Evolutionary conservation across 2,888 invertebrate species (phyloP).

Genomic region (Nymphalis urticae): DNA sequence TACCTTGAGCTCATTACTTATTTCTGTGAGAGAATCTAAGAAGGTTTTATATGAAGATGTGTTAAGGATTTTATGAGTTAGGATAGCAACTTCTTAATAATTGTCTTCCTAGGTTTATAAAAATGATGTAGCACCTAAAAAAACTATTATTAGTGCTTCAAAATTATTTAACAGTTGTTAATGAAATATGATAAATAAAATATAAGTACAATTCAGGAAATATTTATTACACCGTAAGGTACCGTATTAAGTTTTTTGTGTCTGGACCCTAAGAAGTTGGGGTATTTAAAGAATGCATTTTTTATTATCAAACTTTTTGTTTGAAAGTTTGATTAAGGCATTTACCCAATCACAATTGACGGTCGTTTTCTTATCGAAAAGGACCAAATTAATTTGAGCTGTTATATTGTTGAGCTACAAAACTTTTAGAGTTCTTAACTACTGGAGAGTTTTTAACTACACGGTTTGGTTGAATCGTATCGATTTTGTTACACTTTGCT

Average conservation of each 20-base stretch:
- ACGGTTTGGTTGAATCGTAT: constrained; percentile 56
- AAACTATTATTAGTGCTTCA: too few species aligned
- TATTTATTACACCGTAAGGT: background rate
- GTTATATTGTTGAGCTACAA: constrained; percentile 13
- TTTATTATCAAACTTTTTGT: constrained; percentile 42
- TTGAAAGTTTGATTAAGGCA: constrained; percentile 54
- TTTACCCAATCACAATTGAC: constrained; percentile 54
- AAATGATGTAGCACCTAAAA: too few species aligned
- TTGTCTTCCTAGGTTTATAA: too few species aligned
- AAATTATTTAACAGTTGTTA: too few species aligned
- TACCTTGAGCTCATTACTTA: constrained; percentile 30
- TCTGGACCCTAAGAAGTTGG: constrained; percentile 13
- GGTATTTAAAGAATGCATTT: constrained; percentile 44
- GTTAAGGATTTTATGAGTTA: background rate
- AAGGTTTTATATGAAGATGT: background rate
- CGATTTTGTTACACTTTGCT: constrained; percentile 58
- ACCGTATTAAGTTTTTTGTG: constrained; percentile 7
- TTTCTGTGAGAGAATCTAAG: constrained; percentile 10
- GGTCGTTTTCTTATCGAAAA: constrained; percentile 45
- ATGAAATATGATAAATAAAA: too few species aligned
- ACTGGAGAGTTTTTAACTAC: constrained; percentile 42
- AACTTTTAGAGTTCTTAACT: constrained; percentile 33
- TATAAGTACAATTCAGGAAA: background rate
- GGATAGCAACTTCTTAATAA: background rate
- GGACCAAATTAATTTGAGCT: constrained; percentile 45